phyloP scores from a whole-genome alignment of 1,140 invertebrate species.

The Euura lappo region DNA sequence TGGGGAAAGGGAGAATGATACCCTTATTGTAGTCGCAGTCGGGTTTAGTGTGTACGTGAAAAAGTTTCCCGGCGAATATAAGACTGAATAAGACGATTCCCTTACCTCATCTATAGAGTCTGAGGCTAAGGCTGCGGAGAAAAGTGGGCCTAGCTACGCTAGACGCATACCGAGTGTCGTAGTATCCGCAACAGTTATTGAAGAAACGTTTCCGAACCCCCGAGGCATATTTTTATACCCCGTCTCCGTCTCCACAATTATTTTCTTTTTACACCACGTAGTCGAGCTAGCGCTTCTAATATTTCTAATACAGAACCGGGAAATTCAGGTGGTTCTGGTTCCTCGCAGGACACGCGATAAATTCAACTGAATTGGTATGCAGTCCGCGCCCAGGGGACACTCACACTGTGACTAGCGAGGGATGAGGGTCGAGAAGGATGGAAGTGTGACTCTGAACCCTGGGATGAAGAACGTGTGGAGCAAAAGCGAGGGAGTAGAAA shows the following conservation, averaged over 20 bases:
- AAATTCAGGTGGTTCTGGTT: background rate
- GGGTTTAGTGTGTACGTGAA: conserved; percentile 27
- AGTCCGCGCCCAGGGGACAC: conserved; percentile 33
- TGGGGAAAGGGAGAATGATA: conserved; percentile 19
- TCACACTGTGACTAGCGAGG: conserved; percentile 2
- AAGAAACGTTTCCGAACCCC: background rate
- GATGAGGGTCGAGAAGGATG: background rate
- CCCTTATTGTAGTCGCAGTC: conserved; percentile 47
- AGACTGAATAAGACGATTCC: conserved; percentile 51
- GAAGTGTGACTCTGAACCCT: background rate
- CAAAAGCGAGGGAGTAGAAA: background rate
- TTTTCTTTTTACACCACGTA: background rate
- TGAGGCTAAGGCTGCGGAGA: conserved; percentile 29
- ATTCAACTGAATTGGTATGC: conserved; percentile 48
- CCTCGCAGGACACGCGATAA: conserved; percentile 24
- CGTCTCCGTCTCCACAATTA: background rate
- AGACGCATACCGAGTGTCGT: conserved; percentile 47
- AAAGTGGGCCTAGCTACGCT: conserved; percentile 46
- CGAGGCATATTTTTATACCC: background rate
- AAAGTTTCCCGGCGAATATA: conserved; percentile 35
- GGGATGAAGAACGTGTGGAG: background rate
- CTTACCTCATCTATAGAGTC: conserved; percentile 42
- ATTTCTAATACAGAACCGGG: background rate
- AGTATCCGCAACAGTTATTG: conserved; percentile 1
- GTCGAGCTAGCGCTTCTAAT: background rate